A percentile compares a stretch with the other conserved stretches of the same genome.
Conservation (phyloP, 1,140 invertebrate genomes). For the Choristoneura fumiferana region DNA sequence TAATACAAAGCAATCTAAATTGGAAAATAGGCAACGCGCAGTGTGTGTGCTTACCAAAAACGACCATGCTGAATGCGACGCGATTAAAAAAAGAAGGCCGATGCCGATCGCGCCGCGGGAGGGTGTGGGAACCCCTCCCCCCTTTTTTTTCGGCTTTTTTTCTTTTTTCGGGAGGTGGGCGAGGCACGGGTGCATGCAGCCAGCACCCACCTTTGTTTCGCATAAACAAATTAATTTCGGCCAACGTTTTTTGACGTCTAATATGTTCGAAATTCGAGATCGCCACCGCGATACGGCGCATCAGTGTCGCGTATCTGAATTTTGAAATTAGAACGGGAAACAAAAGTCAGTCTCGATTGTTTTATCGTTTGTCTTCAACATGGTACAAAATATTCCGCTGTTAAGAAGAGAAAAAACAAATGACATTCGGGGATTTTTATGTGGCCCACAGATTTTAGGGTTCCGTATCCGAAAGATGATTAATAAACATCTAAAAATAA, state of each 20-base stretch:
- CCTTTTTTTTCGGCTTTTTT: conserved; percentile 68
- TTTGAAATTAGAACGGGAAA: conserved; percentile 15
- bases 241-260: conserved; percentile 73
- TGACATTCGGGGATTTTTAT: too few species aligned
- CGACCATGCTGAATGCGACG: conserved; percentile 73
- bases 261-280: conserved; percentile 56
- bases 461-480: too few species aligned
- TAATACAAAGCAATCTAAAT: conserved; percentile 79
- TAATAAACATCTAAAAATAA: too few species aligned
- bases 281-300: conserved; percentile 22
- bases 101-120: conserved; percentile 73
- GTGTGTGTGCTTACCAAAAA: conserved; percentile 78
- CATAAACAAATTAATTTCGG: conserved; percentile 78
- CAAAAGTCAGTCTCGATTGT: not conserved
- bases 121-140: conserved; percentile 44
- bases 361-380: too few species aligned
- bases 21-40: conserved; percentile 77
- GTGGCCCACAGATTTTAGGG: too few species aligned
- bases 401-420: not conserved
- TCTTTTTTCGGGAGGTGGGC: conserved; percentile 70
- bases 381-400: too few species aligned
- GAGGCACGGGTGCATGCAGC: conserved; percentile 73
- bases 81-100: conserved; percentile 77
- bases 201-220: conserved; percentile 76
- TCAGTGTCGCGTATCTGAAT: not conserved